Evolutionary conservation across 1,140 invertebrate species (phyloP), one percentile per base, ranked within the genome.

Genomic region (Stratiolaelaps scimitus): DNA sequence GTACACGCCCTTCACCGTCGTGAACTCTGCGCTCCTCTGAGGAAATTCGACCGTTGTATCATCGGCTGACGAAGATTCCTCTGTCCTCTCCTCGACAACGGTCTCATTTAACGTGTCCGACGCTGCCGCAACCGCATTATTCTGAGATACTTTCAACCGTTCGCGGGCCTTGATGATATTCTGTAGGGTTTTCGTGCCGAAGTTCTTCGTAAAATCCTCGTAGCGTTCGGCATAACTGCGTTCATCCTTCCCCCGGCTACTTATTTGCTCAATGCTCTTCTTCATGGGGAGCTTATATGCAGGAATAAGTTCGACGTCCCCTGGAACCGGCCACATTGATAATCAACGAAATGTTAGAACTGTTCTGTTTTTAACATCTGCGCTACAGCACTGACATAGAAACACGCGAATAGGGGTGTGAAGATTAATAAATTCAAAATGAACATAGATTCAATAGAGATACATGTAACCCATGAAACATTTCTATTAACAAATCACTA

Each of bases 161-260:
- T 60, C 53, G 17, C 53, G 53, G 10, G 53, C 1, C 23, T 60
- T 60, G 23, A 60, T 60, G 20, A 60, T 60, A 34, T 60, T 60
- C 10, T 60, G 53, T 17, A 60, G 23, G 13, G 26, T 26, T 26
- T 60, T 60, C 20, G 53, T 60, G 4, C 53, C 53, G 2, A 60
- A 60, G 34, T 60, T 60, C 53, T 60, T 26, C 26, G 53, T 60
- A 23, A 60, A 60, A 26, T 60, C 53, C 26, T 60, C 23, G 53
- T 60, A 60, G 17, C 53, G 17, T 2, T 60, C 53, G 20, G 53
- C 53, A 34, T 60, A 60, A 23, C 15, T 60, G 15, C 34, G 26
- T 5, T 60, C 53, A 26, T 29, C 15, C 53, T 60, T 60, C 10
- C 5, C 5, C 10, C 13, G 26, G 13, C 13, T 17, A 26, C 2